Conservation (phyloP, 2,797 vertebrate species). For the Chiroxiphia lanceolata region DNA sequence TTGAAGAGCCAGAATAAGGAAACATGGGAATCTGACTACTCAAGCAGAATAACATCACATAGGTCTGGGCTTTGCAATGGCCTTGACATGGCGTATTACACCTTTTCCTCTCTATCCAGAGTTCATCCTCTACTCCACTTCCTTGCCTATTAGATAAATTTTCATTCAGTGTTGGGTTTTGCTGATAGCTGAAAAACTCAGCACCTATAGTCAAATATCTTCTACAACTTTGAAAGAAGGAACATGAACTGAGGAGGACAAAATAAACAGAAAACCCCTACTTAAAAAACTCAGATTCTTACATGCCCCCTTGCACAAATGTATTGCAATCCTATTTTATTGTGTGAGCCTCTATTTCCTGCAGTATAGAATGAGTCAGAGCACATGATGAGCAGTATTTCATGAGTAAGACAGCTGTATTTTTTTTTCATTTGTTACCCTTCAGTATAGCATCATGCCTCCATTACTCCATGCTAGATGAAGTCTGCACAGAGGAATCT, state of each 20-base stretch:
- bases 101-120: background rate
- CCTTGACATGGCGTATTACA: background rate
- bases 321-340: background rate
- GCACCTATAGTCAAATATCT: background rate
- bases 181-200: background rate
- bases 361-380: background rate
- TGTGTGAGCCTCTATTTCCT: background rate
- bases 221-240: background rate
- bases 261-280: background rate
- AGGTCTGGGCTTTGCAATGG: background rate
- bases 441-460: background rate
- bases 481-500: background rate
- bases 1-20: background rate
- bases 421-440: background rate
- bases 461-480: background rate
- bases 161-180: background rate
- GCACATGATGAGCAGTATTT: background rate
- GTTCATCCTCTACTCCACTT: background rate
- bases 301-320: background rate
- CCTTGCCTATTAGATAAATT: background rate
- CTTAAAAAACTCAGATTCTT: background rate
- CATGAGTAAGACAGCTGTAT: background rate
- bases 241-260: background rate
- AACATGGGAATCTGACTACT: background rate
- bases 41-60: background rate